Evolutionary conservation across 2,113 vertebrate species (phyloP), one percentile per base, ranked within the genome.

Genomic region (Verasper variegatus): DNA sequence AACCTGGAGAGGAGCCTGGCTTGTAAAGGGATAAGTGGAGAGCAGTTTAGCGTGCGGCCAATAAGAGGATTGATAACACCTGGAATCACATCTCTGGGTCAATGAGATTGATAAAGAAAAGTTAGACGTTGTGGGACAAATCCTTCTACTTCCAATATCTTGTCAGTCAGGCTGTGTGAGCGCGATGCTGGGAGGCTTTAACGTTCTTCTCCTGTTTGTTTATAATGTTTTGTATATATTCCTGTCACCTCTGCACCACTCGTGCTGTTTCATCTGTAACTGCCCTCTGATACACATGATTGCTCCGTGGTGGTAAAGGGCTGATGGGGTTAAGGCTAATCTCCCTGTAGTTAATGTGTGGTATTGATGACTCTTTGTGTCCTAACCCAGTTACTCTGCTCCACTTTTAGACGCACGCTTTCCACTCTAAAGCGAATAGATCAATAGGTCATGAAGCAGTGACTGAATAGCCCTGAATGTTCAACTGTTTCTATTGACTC

Each of bases 311-410:
- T 82, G 83, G 68, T 71, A 35, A 80, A 52, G n/a, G 42, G 64
- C 68, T 68, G 20, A 76, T 23, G 2, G 68, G 74, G 59, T 59
- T 82, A 31, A 57, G 54, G 76, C 68, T 85, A 72, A 89, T 24
- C 59, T 76, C 40, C 52, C 70, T 58, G 31, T 21, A 31, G 74
- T 57, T 74, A 63, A 83, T 71, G 73, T 71, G 35, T 72, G 69
- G 31, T 82, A 84, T 79, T 64, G 80, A 81, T 72, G 66, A 56
- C 21, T 59, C 13, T 11, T 18, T 2, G 26, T 56, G 61, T 40
- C 70, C 86, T 85, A 85, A 86, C 88, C 88, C 73, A 65, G 76
- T 89, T 85, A 15, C 79, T 51, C 24, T 31, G 77, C 75, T 78
- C 73, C 67, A 76, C 24, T 88, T 88, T 60, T 26, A 66, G 24